These are phyloP conservation scores for Tiliacea aurago DNA, from an alignment of 2,888 invertebrate species.

Conservation along the genomic window DNA sequence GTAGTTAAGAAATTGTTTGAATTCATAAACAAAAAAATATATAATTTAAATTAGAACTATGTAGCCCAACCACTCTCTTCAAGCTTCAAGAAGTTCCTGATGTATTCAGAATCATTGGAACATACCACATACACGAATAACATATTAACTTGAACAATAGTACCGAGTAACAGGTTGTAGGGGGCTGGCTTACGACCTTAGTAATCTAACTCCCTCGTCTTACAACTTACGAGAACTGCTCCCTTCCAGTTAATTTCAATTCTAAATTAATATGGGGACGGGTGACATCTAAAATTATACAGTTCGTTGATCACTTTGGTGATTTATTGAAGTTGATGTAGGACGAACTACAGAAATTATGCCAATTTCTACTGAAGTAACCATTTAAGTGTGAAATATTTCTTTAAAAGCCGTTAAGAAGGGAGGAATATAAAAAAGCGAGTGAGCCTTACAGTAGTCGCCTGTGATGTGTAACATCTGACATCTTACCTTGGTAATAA, in stretches of 20 bases:
- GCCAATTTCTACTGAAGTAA: constrained; percentile 7
- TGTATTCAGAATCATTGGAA: constrained; percentile 39
- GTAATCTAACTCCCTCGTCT: constrained; percentile 47
- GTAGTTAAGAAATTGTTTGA: neutral
- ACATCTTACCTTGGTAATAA: too few species aligned
- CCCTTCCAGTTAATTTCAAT: constrained; percentile 61
- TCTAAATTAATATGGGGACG: constrained; percentile 46
- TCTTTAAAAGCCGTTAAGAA: neutral
- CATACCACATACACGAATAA: constrained; percentile 50
- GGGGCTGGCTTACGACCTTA: constrained; percentile 42
- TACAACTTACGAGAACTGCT: constrained; percentile 49
- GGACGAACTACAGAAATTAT: neutral
- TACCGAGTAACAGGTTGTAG: constrained; percentile 56
- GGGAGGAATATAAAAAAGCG: too few species aligned
- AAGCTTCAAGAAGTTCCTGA: constrained; percentile 24
- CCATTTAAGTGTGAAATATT: neutral
- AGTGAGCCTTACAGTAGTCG: too few species aligned
- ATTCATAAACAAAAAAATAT: neutral
- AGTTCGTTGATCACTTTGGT: constrained; percentile 55
- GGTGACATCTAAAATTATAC: constrained; percentile 52
- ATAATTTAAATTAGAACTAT: constrained; percentile 29
- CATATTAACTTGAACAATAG: constrained; percentile 50
- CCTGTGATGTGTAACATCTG: too few species aligned
- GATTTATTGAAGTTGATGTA: constrained; percentile 51
- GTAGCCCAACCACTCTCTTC: constrained; percentile 13